Base-by-base conservation (phyloP, 2,888 invertebrate genomes). In the Panopea generosa region DNA sequence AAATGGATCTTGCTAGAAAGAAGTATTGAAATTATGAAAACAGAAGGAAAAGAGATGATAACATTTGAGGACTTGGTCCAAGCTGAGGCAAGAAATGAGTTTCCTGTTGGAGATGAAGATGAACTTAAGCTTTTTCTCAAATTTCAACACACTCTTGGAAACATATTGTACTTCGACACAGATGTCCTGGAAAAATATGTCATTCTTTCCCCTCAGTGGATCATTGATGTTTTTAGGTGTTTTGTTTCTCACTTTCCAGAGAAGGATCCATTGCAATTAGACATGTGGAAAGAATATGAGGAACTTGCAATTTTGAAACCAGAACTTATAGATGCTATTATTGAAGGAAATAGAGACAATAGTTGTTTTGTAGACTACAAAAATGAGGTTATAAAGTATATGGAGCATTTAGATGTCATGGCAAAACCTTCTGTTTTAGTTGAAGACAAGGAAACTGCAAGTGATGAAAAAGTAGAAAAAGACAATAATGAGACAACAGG, bases 1-100 rank as follows among this genome's bases (percentile, higher is more conserved):
- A 66, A 65, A 62, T 78, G 78, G 78, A 70, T 78, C 29, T 57
- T 50, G n/a, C 65, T 78, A 29, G 78, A 78, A 55, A 43, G 67
- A 24, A 29, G 62, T n/a, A 38, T 69, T 33, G 33, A 33, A 33
- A 11, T 33, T 33, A 33, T 33, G 33, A 77, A 61, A 55, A 27
- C 27, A 33, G 55, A 73, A 18, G 74, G 70, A 11, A 61, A 62
- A 22, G 65, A 69, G 29, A 57, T 60, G 2, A 59, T 73, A 24
- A 49, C 49, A n/a, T 53, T 74, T 3, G 26, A 56, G 29, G 74
- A 70, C 0, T 22, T 78, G 6, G 45, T 29, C n/a, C n/a, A 50
- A 1, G 62, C 14, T 18, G 22, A 60, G 26, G 6, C 26, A 16
- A 27, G 52, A 33, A 78, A 56, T 43, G 59, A 59, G 24, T 24